These are phyloP conservation scores for Cherax quadricarinatus DNA, from an alignment of 1,140 invertebrate genomes.

Conservation along the genomic window DNA sequence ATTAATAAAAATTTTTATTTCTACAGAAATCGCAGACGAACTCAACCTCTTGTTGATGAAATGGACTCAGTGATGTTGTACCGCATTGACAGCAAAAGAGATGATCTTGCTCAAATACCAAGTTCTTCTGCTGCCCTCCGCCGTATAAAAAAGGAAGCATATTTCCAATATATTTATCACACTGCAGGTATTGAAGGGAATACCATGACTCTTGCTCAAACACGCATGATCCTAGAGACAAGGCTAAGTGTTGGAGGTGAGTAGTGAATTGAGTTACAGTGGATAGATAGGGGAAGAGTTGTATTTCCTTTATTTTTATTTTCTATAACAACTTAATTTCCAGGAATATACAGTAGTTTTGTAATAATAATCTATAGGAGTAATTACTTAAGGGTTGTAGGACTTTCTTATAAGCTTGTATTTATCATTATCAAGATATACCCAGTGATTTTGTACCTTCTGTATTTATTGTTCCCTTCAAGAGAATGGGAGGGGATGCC, in stretches of 20 bases:
- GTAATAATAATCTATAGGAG: too few species aligned
- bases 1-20: not conserved
- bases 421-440: too few species aligned
- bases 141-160: slow-evolving; percentile 94
- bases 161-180: slow-evolving; percentile 96
- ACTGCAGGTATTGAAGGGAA: slow-evolving; percentile 98
- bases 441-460: too few species aligned
- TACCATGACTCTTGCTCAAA: slow-evolving; percentile 95
- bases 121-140: slow-evolving; percentile 87
- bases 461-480: too few species aligned
- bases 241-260: slow-evolving; percentile 91
- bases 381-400: too few species aligned
- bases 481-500: too few species aligned
- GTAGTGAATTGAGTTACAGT: not conserved
- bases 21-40: slow-evolving; percentile 86
- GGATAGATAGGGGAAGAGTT: not conserved
- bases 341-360: too few species aligned
- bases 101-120: slow-evolving; percentile 88
- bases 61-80: slow-evolving; percentile 88
- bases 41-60: slow-evolving; percentile 92
- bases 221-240: slow-evolving; percentile 94
- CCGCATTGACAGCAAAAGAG: slow-evolving; percentile 91
- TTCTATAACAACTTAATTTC: too few species aligned
- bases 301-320: too few species aligned
- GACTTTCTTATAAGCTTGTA: too few species aligned